A percentile compares a stretch with the other conserved stretches of the same genome.
Evolutionary conservation across 2,797 vertebrate genomes (phyloP).

Genomic region (Cyclura pinguis): DNA sequence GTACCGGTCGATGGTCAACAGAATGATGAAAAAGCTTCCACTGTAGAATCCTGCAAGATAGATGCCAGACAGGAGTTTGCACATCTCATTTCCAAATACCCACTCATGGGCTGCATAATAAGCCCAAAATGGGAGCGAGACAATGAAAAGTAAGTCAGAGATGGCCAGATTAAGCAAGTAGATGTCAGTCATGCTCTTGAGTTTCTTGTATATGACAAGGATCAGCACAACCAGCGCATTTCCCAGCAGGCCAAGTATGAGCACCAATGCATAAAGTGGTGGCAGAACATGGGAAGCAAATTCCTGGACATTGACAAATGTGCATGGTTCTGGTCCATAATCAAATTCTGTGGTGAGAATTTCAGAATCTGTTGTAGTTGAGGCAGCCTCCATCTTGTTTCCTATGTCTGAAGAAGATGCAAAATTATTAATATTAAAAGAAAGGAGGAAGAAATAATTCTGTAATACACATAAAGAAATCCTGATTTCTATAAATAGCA

Average conservation of each 20-base stretch:
- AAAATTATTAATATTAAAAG: not conserved
- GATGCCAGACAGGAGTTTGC: slow-evolving; percentile 82
- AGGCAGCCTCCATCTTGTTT: not conserved
- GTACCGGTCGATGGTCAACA: slow-evolving; percentile 92
- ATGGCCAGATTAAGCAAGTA: slow-evolving; percentile 90
- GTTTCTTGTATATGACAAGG: slow-evolving; percentile 79
- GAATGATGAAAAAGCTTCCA: slow-evolving; percentile 89
- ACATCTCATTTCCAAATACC: slow-evolving; percentile 84
- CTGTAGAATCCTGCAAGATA: slow-evolving; percentile 88
- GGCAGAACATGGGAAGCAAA: slow-evolving; percentile 75
- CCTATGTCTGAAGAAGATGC: not conserved
- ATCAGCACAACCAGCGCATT: slow-evolving; percentile 89
- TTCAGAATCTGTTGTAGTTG: not conserved
- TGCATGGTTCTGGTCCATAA: not conserved
- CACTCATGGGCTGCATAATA: slow-evolving; percentile 81
- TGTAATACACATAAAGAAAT: not conserved
- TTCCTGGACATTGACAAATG: not conserved
- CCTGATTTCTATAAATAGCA: not conserved
- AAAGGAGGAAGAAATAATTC: not conserved
- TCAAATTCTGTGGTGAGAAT: not conserved
- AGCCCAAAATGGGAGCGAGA: slow-evolving; percentile 88
- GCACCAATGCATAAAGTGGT: slow-evolving; percentile 83
- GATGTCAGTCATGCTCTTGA: slow-evolving; percentile 91
- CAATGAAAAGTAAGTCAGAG: slow-evolving; percentile 87
- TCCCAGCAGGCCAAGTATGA: slow-evolving; percentile 85